Evolutionary conservation across 2,888 invertebrate genomes (phyloP), one percentile per base, ranked within the genome.

Genomic region (Schizaphis graminum): DNA sequence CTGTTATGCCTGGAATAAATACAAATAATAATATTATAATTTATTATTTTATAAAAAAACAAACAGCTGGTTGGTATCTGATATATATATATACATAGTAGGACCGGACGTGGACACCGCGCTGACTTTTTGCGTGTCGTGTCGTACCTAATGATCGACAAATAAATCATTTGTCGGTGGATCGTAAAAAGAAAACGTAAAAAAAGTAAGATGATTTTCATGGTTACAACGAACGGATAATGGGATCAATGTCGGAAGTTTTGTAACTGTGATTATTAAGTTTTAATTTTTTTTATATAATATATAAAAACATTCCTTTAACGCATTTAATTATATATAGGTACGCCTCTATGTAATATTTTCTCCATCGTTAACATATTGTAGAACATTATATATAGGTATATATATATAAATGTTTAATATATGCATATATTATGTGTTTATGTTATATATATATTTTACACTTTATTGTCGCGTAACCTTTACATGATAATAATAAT

Each of bases 1-100:
- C n/a, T 41, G 92, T 56, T 41, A 53, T 53, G 49, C 86, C 91
- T 91, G 87, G 13, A 94, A 94, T 67, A 94, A 57, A 61, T 7
- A 57, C 28, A 49, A 57, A 91, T 44, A 56, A 94, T 67, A 84
- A 35, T 93, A 3, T 8, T 35, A 24, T 91, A 61, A 86, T 94
- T 90, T 67, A 47, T 67, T 91, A 86, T 67, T 35, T 53, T 87
- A 90, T 16, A 35, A 47, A 28, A 90, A 57, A 87, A 88, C 88
- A 87, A 92, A 91, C 87, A 47, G 3, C 53, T 53, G 53, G 47
- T 87, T 21, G 21, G 35, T 77, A 35, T 1, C 8, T 26, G 26
- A 7, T 77, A 35, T 77, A 67, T 35, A 67, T 77, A 7, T 77
- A 8, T 77, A 7, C 35, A 8, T 77, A 77, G 35, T 8, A 35